Percentiles rank a stretch among this genome's conserved stretches.
Evolutionary conservation across 2,797 vertebrate genomes (phyloP).

Genomic region (Sebastes dallii): DNA sequence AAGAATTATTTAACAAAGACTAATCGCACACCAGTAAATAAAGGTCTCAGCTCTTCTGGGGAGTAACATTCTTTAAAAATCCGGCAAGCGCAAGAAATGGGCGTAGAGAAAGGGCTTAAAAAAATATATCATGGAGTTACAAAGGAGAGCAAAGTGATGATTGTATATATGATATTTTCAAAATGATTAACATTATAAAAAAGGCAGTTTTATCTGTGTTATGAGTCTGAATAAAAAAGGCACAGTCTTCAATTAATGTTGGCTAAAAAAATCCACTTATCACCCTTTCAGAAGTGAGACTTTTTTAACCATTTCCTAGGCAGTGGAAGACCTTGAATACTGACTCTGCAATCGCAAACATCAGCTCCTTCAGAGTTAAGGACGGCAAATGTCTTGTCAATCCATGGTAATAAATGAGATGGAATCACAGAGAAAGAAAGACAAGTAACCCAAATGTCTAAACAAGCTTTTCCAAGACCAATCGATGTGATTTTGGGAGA

Average conservation of each 20-base stretch:
- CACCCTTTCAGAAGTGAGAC: neutral
- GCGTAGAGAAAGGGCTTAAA: slow-evolving; percentile 65
- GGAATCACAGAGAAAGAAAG: neutral
- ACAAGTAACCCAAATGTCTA: neutral
- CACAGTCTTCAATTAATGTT: neutral
- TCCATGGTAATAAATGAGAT: neutral
- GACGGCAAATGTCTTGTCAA: neutral
- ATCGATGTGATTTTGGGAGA: neutral
- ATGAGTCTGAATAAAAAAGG: neutral
- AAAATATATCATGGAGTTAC: slow-evolving; percentile 46
- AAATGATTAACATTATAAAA: slow-evolving; percentile 28
- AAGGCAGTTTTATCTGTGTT: slow-evolving; percentile 2
- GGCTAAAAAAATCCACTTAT: neutral
- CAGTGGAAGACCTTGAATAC: neutral
- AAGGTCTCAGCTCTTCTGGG: slow-evolving; percentile 40
- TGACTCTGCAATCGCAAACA: neutral
- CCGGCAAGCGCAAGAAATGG: neutral
- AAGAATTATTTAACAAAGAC: slow-evolving; percentile 60
- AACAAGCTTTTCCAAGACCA: neutral
- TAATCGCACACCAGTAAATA: slow-evolving; percentile 61
- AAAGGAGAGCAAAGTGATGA: slow-evolving; percentile 2
- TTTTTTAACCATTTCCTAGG: neutral
- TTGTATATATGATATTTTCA: neutral
- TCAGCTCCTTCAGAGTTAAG: neutral
- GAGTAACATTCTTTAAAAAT: slow-evolving; percentile 7